Percentiles rank a stretch among this genome's conserved stretches.
Conservation (phyloP, 1,140 invertebrate species). For the Charaxes varanes region DNA sequence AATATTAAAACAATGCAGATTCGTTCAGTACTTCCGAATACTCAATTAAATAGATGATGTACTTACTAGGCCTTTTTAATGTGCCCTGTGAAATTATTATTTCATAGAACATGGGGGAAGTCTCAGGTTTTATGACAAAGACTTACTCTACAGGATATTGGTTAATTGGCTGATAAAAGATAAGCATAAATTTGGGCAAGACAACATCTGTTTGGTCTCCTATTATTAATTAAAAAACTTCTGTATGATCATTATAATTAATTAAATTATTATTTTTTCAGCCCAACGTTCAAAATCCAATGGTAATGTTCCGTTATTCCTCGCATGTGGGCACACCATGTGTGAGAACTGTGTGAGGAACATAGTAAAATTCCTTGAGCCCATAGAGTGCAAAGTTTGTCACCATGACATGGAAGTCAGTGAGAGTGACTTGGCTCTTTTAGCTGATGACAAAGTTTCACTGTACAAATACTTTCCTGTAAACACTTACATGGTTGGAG, state of each 20-base stretch:
- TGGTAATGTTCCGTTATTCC: constrained; percentile 46
- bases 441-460: constrained; percentile 33
- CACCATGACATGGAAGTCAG: constrained; percentile 34
- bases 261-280: constrained; percentile 6
- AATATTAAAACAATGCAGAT: too few relatives aligned
- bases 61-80: too few relatives aligned
- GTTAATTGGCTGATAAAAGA: too few relatives aligned
- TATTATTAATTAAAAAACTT: constrained; percentile 2
- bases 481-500: constrained; percentile 53
- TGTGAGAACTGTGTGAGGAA: constrained; percentile 60
- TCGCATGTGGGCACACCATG: constrained; percentile 60
- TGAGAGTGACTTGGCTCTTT: constrained; percentile 20
- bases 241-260: not conserved
- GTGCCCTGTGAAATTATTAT: too few relatives aligned
- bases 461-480: constrained; percentile 49
- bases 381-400: constrained; percentile 58
- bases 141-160: too few relatives aligned
- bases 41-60: too few relatives aligned
- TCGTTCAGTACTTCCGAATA: too few relatives aligned
- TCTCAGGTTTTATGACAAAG: too few relatives aligned
- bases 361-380: constrained; percentile 43
- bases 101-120: too few relatives aligned
- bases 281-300: constrained; percentile 14
- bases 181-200: too few relatives aligned
- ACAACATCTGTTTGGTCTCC: too few relatives aligned